Evolutionary conservation across 2,888 invertebrate species (phyloP).

Genomic region (Drosophila anomalata): DNA sequence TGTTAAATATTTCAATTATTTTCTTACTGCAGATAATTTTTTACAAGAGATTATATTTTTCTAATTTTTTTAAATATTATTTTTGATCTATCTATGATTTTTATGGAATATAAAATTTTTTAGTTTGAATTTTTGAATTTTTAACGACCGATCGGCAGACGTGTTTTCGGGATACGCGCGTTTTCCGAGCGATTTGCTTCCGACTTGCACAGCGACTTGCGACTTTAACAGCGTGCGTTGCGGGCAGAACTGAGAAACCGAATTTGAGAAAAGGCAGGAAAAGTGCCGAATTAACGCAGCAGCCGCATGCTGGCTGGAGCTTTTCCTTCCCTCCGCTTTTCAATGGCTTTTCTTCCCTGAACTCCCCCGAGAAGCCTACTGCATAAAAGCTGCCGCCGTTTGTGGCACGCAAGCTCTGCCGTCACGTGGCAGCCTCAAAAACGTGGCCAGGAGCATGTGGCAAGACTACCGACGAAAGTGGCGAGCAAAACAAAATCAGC

Average conservation of each 20-base stretch:
- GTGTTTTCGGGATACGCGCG: slow-evolving; percentile 39
- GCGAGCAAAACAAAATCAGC: slow-evolving; percentile 65
- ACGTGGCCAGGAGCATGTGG: background rate
- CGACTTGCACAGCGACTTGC: slow-evolving; percentile 61
- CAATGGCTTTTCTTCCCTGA: too few species aligned
- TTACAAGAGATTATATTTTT: background rate
- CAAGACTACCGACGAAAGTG: slow-evolving; percentile 41
- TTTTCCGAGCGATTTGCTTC: slow-evolving; percentile 51
- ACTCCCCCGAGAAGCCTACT: slow-evolving; percentile 11
- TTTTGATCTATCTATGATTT: background rate
- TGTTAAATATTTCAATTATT: background rate
- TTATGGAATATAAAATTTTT: background rate
- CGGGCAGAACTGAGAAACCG: slow-evolving; percentile 63
- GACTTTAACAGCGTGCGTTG: slow-evolving; percentile 75
- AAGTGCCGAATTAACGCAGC: slow-evolving; percentile 59
- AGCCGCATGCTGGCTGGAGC: slow-evolving; percentile 49
- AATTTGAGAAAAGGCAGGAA: slow-evolving; percentile 9
- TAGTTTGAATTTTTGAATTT: slow-evolving; percentile 6
- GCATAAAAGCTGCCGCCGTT: slow-evolving; percentile 34
- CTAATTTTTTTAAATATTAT: background rate
- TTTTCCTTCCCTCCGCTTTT: slow-evolving; percentile 11
- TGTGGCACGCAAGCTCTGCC: slow-evolving; percentile 58
- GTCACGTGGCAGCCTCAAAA: slow-evolving; percentile 29
- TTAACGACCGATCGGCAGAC: slow-evolving; percentile 23
- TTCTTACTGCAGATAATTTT: background rate